A percentile compares a stretch with the other conserved stretches of the same genome.
phyloP scores from a whole-genome alignment of 2,113 vertebrate species.

The Nothoprocta pentlandii region DNA sequence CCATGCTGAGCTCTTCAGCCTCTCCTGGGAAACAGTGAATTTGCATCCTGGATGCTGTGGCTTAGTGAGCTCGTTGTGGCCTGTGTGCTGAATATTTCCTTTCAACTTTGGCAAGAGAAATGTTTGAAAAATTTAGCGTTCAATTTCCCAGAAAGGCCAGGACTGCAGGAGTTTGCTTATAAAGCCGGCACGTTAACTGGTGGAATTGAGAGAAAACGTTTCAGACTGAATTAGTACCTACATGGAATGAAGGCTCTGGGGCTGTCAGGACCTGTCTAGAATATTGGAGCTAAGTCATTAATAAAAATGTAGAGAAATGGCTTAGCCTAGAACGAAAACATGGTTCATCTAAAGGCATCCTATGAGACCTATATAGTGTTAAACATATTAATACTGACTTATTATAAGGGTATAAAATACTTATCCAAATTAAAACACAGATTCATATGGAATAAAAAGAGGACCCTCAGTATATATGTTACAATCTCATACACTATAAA shows the following conservation, averaged over 20 bases:
- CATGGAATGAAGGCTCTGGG: not conserved
- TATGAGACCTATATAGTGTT: not conserved
- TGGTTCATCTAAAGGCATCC: not conserved
- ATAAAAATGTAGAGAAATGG: not conserved
- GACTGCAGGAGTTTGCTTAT: not conserved
- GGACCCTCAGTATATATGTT: not conserved
- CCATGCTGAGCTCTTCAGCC: not conserved
- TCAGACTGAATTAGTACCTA: not conserved
- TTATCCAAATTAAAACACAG: not conserved
- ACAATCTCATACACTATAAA: not conserved
- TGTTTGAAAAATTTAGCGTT: not conserved
- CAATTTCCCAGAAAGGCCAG: not conserved
- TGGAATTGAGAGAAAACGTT: not conserved
- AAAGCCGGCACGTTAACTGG: not conserved
- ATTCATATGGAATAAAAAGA: not conserved
- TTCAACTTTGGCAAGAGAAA: not conserved
- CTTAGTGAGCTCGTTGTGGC: not conserved
- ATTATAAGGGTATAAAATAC: not conserved
- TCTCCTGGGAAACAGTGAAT: not conserved
- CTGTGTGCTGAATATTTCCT: not conserved
- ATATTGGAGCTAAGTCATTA: not conserved
- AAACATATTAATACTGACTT: not conserved
- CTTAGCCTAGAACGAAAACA: not conserved
- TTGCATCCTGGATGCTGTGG: not conserved
- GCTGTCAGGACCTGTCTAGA: not conserved